Base-by-base conservation (phyloP, 2,888 invertebrate genomes). In the Ommatoiulus sabulosus region DNA sequence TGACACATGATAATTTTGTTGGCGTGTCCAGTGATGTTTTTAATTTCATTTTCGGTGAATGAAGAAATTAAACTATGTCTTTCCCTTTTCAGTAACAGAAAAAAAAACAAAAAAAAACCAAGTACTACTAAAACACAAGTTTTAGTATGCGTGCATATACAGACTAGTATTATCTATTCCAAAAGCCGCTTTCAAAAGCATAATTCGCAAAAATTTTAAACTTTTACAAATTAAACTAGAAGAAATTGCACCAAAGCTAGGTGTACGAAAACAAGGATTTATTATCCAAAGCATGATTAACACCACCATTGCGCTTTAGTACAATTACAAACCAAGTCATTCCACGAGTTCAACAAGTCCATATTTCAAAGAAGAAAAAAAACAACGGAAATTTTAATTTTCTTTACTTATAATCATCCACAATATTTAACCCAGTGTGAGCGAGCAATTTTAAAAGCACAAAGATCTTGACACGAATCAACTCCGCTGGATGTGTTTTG, bases 401-500 rank as follows among this genome's bases (percentile, higher is more conserved):
- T 3, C 63, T n/a, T 63, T 63, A 63, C 63, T 63, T 63, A 7
- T 7, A 63, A n/a, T 63, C 63, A 63, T 63, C 63, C 20, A 63
- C 63, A 63, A 0, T 63, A 63, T 63, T 63, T 20, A 3, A 17
- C 7, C 6, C n/a, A 20, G 63, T 63, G 63, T 63, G 63, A 63
- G 63, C 63, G n/a, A 63, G 63, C 63, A 63, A 63, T 35, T 63
- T 63, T 63, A 6, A 63, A 63, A 63, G 63, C 63, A 63, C 63
- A 63, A 63, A 63, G 63, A 63, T n/a, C 63, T 63, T 63, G 63
- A 63, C 63, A 63, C 63, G 63, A 63, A 63, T 63, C 63, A 63
- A 17, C 63, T 63, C 6, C 7, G n/a, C 20, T 63, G 20, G 63
- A 63, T 63, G n/a, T 17, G 63, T 63, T 63, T 63, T 63, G 63